phyloP scores from a whole-genome alignment of 1,140 invertebrate species.

The Agrilus planipennis region DNA sequence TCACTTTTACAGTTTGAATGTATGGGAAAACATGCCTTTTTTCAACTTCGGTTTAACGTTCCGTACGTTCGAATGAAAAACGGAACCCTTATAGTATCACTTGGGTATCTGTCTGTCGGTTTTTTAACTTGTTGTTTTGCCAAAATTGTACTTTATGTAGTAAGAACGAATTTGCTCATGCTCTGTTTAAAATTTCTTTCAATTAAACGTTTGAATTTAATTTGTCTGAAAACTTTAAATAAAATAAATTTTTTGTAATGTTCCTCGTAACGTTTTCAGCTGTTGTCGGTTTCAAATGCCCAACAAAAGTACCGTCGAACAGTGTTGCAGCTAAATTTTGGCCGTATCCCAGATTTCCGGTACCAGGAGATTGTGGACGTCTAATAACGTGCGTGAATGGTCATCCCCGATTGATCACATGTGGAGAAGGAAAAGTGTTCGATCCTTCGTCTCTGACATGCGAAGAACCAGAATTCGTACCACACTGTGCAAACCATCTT shows the following conservation, averaged over 20 bases:
- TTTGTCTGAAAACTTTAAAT: neutral
- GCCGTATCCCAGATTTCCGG: conserved; percentile 79
- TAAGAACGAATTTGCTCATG: too few species aligned
- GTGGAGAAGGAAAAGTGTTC: conserved; percentile 75
- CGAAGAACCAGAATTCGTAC: conserved; percentile 64
- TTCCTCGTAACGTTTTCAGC: too few species aligned
- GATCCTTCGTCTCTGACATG: conserved; percentile 72
- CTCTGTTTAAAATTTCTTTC: too few species aligned
- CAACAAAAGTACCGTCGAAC: conserved; percentile 65
- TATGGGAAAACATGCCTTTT: too few species aligned
- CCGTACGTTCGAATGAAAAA: too few species aligned
- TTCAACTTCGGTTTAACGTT: too few species aligned
- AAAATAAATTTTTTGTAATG: conserved; percentile 10
- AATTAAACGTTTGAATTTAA: too few species aligned
- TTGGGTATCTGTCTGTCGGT: too few species aligned
- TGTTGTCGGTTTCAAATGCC: conserved; percentile 73
- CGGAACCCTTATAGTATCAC: too few species aligned
- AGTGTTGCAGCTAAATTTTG: conserved; percentile 73
- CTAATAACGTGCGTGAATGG: conserved; percentile 83
- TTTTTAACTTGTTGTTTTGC: too few species aligned
- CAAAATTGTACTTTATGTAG: too few species aligned
- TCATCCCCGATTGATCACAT: conserved; percentile 70
- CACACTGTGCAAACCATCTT: conserved; percentile 37
- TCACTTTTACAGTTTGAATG: too few species aligned
- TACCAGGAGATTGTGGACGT: conserved; percentile 68